Evolutionary conservation across 37 sponge, comb jelly and placozoan genomes (phyloP).

Genomic region (Chondrilla cf. caribensis): DNA sequence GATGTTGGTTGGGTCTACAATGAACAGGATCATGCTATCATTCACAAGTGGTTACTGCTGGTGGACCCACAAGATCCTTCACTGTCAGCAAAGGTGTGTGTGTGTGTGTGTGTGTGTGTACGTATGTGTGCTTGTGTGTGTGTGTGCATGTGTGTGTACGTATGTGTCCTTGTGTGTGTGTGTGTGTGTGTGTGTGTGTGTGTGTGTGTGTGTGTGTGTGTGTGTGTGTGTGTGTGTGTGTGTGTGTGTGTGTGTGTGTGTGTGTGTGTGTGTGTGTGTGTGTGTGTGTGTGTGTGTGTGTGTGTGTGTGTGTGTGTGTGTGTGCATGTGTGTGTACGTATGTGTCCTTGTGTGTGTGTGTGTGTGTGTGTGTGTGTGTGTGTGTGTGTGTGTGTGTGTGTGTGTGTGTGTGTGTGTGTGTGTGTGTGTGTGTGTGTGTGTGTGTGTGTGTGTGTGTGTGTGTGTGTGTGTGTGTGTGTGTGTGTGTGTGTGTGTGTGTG

Average conservation of each 20-base stretch:
- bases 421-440: slow-evolving; percentile 1
- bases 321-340: background rate
- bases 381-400: background rate
- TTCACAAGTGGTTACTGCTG: slow-evolving; percentile 46
- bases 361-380: background rate
- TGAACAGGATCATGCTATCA: slow-evolving; percentile 34
- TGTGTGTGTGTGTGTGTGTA: background rate
- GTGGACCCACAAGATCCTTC: slow-evolving; percentile 22
- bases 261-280: background rate
- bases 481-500: slow-evolving; percentile 1
- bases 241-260: background rate
- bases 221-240: background rate
- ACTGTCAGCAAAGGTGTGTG: slow-evolving; percentile 13
- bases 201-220: background rate
- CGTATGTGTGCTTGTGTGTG: background rate
- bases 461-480: slow-evolving; percentile 1
- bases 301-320: background rate
- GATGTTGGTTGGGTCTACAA: slow-evolving; percentile 35
- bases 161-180: background rate
- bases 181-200: background rate
- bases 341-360: background rate
- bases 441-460: slow-evolving; percentile 14
- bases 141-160: background rate
- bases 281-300: background rate
- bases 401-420: slow-evolving; percentile 10